These are phyloP conservation scores for Typhlichthys subterraneus DNA, from an alignment of 2,797 vertebrate species.

Conservation along the genomic window DNA sequence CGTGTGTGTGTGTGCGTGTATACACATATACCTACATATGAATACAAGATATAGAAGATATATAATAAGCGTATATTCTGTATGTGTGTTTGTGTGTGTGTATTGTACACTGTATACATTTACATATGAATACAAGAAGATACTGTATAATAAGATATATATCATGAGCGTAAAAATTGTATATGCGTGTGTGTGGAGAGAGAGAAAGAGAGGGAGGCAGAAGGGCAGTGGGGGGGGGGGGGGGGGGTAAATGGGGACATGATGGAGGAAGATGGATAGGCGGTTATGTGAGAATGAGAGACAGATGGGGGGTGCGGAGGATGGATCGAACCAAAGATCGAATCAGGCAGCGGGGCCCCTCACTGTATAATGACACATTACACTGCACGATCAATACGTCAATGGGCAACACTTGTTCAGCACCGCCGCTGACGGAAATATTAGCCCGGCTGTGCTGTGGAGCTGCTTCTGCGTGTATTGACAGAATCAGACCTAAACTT, in stretches of 20 bases:
- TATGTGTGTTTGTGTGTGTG: too few species aligned
- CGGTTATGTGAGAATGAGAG: slow-evolving; percentile 77
- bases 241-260: slow-evolving; percentile 20
- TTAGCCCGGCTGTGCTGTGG: slow-evolving; percentile 60
- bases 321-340: slow-evolving; percentile 62
- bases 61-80: too few species aligned
- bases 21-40: too few species aligned
- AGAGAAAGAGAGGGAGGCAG: slow-evolving; percentile 5
- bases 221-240: slow-evolving; percentile 20
- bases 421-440: slow-evolving; percentile 63
- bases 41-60: too few species aligned
- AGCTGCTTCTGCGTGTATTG: slow-evolving; percentile 47
- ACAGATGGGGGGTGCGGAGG: slow-evolving; percentile 71
- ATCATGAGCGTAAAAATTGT: too few species aligned
- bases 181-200: not conserved
- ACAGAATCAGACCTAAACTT: slow-evolving; percentile 65
- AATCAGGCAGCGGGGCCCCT: slow-evolving; percentile 52
- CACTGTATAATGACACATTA: slow-evolving; percentile 77
- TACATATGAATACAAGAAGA: too few species aligned
- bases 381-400: slow-evolving; percentile 74
- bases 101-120: too few species aligned
- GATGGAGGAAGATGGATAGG: slow-evolving; percentile 69
- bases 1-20: too few species aligned
- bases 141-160: too few species aligned
- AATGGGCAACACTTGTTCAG: slow-evolving; percentile 75